Conservation (phyloP, 2,888 invertebrate species). For the Mactromeris polynyma region DNA sequence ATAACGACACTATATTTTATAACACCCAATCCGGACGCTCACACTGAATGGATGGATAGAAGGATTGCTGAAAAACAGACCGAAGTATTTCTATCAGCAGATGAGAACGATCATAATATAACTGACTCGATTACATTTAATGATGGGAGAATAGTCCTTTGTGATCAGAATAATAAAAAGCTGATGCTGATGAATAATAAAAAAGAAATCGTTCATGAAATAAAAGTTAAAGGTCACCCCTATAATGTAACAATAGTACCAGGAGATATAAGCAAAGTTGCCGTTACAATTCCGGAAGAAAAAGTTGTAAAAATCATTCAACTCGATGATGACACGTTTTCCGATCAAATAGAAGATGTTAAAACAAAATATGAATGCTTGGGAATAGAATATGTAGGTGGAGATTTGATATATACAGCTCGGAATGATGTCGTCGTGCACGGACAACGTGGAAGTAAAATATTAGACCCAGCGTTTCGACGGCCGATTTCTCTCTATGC, state of each 20-base stretch:
- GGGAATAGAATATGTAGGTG: constrained; percentile 30
- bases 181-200: constrained; percentile 24
- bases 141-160: constrained; percentile 33
- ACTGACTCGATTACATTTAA: constrained; percentile 21
- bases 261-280: constrained; percentile 8
- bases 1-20: constrained; percentile 17
- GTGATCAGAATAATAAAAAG: constrained; percentile 50
- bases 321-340: constrained; percentile 19
- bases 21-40: background rate
- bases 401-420: constrained; percentile 38
- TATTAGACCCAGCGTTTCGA: constrained; percentile 48
- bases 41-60: constrained; percentile 23
- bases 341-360: constrained; percentile 28
- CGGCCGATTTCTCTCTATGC: constrained; percentile 50
- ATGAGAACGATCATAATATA: constrained; percentile 32
- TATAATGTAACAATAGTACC: constrained; percentile 43
- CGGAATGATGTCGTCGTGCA: constrained; percentile 32
- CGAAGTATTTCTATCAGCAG: constrained; percentile 20
- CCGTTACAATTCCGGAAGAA: constrained; percentile 44
- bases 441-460: constrained; percentile 22
- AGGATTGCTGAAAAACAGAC: constrained; percentile 18
- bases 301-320: constrained; percentile 35
- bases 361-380: constrained; percentile 38
- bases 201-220: background rate
- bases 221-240: constrained; percentile 31